Evolutionary conservation across 2,888 invertebrate species (phyloP).

Genomic region (Dryobota labecula): DNA sequence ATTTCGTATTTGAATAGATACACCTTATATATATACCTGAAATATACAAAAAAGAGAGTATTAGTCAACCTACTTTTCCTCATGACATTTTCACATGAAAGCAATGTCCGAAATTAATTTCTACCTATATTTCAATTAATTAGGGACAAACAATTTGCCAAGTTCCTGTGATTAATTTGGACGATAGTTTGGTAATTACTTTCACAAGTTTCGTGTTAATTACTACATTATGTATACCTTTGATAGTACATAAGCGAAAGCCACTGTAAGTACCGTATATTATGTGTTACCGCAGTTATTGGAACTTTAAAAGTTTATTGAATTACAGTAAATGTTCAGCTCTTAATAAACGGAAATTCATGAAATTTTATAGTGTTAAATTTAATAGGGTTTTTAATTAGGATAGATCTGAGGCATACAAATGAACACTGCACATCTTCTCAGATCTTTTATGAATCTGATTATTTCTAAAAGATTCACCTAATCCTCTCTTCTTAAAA

Average conservation of each 20-base stretch:
- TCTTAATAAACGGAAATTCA: neutral
- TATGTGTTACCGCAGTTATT: neutral
- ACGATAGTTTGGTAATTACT: slow-evolving; percentile 48
- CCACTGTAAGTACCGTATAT: neutral
- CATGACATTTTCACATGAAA: slow-evolving; percentile 17
- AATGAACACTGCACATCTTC: neutral
- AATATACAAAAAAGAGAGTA: neutral
- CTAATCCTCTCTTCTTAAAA: no score
- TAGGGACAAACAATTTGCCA: slow-evolving; percentile 37
- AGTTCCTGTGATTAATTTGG: slow-evolving; percentile 42
- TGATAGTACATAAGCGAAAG: neutral
- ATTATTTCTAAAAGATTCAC: neutral
- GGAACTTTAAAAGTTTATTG: neutral
- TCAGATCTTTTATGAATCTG: neutral
- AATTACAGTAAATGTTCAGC: neutral
- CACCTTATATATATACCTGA: neutral
- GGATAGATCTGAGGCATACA: neutral
- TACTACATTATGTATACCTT: slow-evolving; percentile 24
- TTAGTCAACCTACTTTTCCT: neutral
- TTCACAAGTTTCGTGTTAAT: slow-evolving; percentile 35
- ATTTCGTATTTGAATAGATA: no score
- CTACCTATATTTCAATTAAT: slow-evolving; percentile 38
- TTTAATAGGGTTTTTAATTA: neutral
- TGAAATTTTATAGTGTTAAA: neutral
- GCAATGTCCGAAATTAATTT: slow-evolving; percentile 26